A percentile compares a stretch with the other conserved stretches of the same genome.
Evolutionary conservation across 2,888 invertebrate species (phyloP).

Genomic region (Polia nebulosa): DNA sequence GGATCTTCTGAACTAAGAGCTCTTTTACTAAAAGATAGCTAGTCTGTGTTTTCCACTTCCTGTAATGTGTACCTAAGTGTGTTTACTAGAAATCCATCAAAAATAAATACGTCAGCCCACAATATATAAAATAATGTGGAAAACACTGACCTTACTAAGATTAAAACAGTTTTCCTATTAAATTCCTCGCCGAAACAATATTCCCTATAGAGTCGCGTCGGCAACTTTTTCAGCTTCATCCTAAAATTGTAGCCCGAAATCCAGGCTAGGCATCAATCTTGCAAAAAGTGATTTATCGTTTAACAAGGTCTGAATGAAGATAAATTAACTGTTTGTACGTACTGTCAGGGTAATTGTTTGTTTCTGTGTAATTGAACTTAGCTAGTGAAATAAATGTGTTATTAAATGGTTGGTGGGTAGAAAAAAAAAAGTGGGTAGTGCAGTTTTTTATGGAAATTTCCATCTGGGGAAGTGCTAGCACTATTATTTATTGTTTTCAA

Average conservation of each 20-base stretch:
- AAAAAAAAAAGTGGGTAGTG: no score
- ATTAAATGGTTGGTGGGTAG: background rate
- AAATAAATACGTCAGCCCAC: background rate
- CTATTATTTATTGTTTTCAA: no score
- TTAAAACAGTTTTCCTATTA: constrained; percentile 47
- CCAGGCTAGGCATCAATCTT: constrained; percentile 61
- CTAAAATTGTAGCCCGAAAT: constrained; percentile 49
- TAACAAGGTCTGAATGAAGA: constrained; percentile 55
- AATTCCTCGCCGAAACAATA: constrained; percentile 19
- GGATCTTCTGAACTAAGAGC: no score
- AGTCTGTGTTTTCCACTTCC: no score
- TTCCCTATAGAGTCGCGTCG: constrained; percentile 32
- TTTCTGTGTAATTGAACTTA: constrained; percentile 27
- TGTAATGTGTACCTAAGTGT: no score
- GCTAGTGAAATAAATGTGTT: background rate
- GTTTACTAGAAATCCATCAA: background rate
- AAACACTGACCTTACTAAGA: constrained; percentile 2
- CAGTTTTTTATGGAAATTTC: no score
- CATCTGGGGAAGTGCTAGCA: no score
- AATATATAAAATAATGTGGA: background rate
- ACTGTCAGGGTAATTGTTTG: constrained; percentile 49
- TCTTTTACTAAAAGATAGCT: no score
- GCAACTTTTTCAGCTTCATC: constrained; percentile 46
- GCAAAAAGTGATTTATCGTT: constrained; percentile 63
- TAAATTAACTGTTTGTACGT: constrained; percentile 47